phyloP scores from a whole-genome alignment of 2,888 invertebrate species.

The Liopterus haemorrhoidalis region DNA sequence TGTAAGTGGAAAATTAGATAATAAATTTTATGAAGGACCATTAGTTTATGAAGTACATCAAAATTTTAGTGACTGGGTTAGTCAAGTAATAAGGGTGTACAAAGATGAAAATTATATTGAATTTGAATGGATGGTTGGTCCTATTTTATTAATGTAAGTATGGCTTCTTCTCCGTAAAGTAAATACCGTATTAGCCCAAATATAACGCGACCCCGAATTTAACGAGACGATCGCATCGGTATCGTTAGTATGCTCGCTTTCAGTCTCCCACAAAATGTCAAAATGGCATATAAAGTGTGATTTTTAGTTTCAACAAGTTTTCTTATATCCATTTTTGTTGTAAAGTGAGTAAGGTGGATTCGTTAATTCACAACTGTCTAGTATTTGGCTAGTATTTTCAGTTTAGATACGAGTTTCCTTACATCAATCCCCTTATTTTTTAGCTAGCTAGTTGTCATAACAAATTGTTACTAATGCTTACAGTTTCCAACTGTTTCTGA shows the following conservation, averaged over 20 bases:
- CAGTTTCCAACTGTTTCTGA: no score
- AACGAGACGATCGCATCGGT: conserved; percentile 16
- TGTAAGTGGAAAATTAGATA: conserved; percentile 35
- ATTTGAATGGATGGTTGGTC: conserved; percentile 71
- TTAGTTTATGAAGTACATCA: conserved; percentile 60
- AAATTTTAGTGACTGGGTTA: conserved; percentile 62
- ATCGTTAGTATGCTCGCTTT: conserved; percentile 23
- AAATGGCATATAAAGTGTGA: conserved; percentile 17
- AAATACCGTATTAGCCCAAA: no score
- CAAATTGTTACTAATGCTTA: not conserved
- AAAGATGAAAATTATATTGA: conserved; percentile 54
- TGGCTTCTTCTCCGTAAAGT: not conserved
- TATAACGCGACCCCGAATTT: no score
- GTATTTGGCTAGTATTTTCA: not conserved
- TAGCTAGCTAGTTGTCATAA: conserved; percentile 46
- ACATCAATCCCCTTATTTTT: conserved; percentile 43
- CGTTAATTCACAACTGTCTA: not conserved
- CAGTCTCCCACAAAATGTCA: conserved; percentile 46
- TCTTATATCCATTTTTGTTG: conserved; percentile 9
- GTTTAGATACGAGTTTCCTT: not conserved
- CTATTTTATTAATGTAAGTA: conserved; percentile 57
- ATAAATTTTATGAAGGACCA: conserved; percentile 41
- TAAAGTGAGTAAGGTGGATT: conserved; percentile 2
- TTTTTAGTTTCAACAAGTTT: not conserved
- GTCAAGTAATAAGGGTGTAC: conserved; percentile 65